phyloP scores from a whole-genome alignment of 2,888 invertebrate genomes.

The Pemphredon lugubris region DNA sequence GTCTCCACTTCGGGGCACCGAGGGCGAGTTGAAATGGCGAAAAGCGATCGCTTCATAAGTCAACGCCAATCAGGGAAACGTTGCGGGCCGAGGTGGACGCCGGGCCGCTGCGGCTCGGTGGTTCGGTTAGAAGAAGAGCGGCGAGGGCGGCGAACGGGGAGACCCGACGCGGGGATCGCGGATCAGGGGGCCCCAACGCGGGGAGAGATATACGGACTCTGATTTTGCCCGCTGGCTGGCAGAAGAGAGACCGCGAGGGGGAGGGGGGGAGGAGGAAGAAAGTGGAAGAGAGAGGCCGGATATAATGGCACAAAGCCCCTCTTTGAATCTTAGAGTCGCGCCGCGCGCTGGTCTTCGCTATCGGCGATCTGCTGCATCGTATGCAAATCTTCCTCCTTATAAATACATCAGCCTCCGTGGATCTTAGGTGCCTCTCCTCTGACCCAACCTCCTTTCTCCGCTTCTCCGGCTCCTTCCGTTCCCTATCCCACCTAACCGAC shows the following conservation, averaged over 20 bases:
- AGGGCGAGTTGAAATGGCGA: constrained; percentile 64
- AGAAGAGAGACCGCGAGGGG: constrained; percentile 53
- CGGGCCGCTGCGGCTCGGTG: constrained; percentile 21
- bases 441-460: constrained; percentile 52
- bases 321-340: constrained; percentile 78
- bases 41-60: constrained; percentile 75
- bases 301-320: constrained; percentile 78
- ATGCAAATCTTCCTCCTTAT: constrained; percentile 81
- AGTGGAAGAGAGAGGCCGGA: constrained; percentile 51
- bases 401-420: constrained; percentile 80
- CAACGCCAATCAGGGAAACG: constrained; percentile 72
- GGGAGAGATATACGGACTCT: constrained; percentile 53
- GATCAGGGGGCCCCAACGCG: constrained; percentile 22
- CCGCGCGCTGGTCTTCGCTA: constrained; percentile 71
- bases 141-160: too few relatives aligned
- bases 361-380: constrained; percentile 78
- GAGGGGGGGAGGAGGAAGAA: constrained; percentile 44
- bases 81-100: constrained; percentile 22
- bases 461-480: constrained; percentile 26
- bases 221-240: constrained; percentile 56
- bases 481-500: constrained; percentile 34
- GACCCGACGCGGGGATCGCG: constrained; percentile 28
- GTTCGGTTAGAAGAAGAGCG: constrained; percentile 21
- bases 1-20: constrained; percentile 39
- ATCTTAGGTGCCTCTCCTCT: constrained; percentile 74